Percentiles rank a stretch among this genome's conserved stretches.
These are phyloP conservation scores for Scarus forsteni DNA, from an alignment of 2,797 vertebrate genomes.

Conservation along the genomic window DNA sequence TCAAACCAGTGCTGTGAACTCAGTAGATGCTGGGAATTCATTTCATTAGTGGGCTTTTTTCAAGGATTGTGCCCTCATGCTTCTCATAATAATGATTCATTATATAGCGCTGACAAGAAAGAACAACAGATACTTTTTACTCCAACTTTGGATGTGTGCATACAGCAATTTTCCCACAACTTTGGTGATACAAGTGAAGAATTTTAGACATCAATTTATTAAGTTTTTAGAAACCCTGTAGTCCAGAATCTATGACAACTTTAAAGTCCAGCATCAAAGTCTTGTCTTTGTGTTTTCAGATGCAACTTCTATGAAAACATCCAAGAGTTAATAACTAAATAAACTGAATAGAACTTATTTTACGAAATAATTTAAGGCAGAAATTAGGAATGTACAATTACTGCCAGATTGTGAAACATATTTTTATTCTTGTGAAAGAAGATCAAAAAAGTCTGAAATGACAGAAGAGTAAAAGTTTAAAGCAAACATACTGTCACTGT, in stretches of 20 bases:
- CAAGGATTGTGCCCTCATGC: slow-evolving; percentile 15
- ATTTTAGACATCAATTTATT: neutral
- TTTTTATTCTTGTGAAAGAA: too few species aligned
- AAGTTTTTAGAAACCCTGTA: neutral
- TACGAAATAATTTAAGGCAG: too few species aligned
- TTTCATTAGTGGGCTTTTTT: slow-evolving; percentile 51
- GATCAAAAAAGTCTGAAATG: too few species aligned
- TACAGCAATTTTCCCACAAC: neutral
- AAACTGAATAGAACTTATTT: too few species aligned
- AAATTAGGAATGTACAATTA: too few species aligned
- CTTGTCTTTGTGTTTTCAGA: neutral
- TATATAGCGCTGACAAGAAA: neutral
- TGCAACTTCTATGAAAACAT: too few species aligned
- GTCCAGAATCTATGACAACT: too few species aligned
- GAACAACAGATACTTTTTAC: neutral
- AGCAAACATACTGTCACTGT: too few species aligned
- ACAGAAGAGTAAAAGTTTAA: too few species aligned
- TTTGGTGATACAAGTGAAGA: neutral
- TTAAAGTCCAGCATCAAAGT: neutral
- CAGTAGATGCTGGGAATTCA: slow-evolving; percentile 39
- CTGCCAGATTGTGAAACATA: too few species aligned
- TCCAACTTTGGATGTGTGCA: neutral
- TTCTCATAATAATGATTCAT: slow-evolving; percentile 17
- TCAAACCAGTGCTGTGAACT: slow-evolving; percentile 52
- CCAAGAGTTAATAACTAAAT: too few species aligned